Evolutionary conservation across 2,113 vertebrate genomes (phyloP).

Genomic region (Steatornis caripensis): DNA sequence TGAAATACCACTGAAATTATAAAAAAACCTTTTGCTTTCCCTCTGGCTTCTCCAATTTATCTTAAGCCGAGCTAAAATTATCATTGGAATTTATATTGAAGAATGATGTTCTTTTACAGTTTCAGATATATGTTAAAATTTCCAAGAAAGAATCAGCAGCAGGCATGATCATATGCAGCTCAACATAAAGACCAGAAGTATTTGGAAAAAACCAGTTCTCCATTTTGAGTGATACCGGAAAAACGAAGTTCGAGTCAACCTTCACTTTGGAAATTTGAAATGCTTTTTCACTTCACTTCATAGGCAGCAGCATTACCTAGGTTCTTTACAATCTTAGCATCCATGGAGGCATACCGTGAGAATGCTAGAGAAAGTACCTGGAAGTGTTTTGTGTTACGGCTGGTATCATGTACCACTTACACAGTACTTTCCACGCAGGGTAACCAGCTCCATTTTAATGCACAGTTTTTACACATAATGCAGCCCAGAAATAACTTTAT

Average conservation of each 20-base stretch:
- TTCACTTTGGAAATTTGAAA: background rate
- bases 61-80: too few relatives aligned
- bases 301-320: background rate
- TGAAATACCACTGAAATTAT: background rate
- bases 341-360: background rate
- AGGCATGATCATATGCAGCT: background rate
- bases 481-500: background rate
- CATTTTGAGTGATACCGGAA: background rate
- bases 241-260: background rate
- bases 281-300: background rate
- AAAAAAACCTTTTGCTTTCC: background rate
- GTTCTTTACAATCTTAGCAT: background rate
- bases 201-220: background rate
- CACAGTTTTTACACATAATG: background rate
- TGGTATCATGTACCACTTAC: background rate
- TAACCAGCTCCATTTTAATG: background rate
- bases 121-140: background rate
- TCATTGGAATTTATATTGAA: too few relatives aligned
- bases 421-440: background rate
- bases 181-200: background rate
- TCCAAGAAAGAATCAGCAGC: background rate
- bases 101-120: background rate
- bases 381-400: background rate
- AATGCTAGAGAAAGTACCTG: background rate
- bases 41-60: background rate